A percentile compares a stretch with the other conserved stretches of the same genome.
phyloP scores from a whole-genome alignment of 2,888 invertebrate species.

The Mellilla xanthometata region DNA sequence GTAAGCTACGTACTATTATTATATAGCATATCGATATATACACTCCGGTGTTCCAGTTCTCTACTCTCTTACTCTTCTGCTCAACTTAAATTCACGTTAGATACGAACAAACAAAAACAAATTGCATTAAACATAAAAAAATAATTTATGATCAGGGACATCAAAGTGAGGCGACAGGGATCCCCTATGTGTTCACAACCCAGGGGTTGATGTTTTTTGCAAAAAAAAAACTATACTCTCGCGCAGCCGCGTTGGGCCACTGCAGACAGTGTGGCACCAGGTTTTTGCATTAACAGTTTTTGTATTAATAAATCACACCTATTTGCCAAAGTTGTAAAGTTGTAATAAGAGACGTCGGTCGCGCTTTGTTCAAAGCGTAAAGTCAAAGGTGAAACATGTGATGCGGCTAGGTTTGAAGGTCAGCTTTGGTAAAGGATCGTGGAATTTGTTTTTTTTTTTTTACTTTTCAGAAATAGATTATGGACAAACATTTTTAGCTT shows the following conservation, averaged over 20 bases:
- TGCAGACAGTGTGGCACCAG: conserved; percentile 70
- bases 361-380: conserved; percentile 5
- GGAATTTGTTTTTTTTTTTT: too few relatives aligned
- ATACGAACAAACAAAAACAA: too few relatives aligned
- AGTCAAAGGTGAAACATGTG: conserved; percentile 11
- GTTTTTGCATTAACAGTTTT: conserved; percentile 57
- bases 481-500: too few relatives aligned
- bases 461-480: too few relatives aligned
- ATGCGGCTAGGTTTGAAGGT: too few relatives aligned
- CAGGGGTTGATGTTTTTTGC: conserved; percentile 57
- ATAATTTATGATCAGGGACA: conserved; percentile 51
- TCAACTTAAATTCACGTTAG: too few relatives aligned
- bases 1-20: too few relatives aligned
- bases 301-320: conserved; percentile 52
- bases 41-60: too few relatives aligned
- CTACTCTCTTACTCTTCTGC: too few relatives aligned
- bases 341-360: conserved; percentile 17
- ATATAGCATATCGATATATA: too few relatives aligned
- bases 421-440: too few relatives aligned
- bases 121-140: conserved; percentile 31
- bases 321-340: conserved; percentile 31
- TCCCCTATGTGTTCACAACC: conserved; percentile 50
- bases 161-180: conserved; percentile 59
- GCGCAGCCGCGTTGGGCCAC: conserved; percentile 40
- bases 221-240: conserved; percentile 53